A percentile compares a stretch with the other conserved stretches of the same genome.
Evolutionary conservation across 37 sponge, comb jelly and placozoan species (phyloP).

Genomic region (Eunapius fragilis): DNA sequence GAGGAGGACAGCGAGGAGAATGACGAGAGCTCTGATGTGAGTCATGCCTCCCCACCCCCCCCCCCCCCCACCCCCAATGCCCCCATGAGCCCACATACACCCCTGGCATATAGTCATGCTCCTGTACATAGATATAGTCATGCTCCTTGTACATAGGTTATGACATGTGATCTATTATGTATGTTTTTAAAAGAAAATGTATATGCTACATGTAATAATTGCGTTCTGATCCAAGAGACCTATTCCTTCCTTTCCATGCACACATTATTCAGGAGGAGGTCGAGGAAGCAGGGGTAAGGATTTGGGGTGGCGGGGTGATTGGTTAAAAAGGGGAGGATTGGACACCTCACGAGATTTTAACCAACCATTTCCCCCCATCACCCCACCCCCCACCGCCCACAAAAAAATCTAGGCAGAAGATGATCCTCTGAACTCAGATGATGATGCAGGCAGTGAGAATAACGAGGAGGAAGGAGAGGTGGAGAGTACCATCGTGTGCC

Average conservation of each 20-base stretch:
- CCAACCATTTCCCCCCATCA: too few relatives aligned
- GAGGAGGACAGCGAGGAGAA: slow-evolving; percentile 68
- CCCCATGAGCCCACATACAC: too few relatives aligned
- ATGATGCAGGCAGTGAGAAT: slow-evolving; percentile 73
- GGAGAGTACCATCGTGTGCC: slow-evolving; percentile 94
- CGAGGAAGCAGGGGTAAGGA: background rate
- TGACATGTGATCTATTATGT: too few relatives aligned
- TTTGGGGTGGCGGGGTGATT: background rate
- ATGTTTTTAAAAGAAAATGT: too few relatives aligned
- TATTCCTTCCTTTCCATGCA: background rate
- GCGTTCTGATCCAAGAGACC: background rate
- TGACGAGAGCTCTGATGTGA: slow-evolving; percentile 46
- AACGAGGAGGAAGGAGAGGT: slow-evolving; percentile 66
- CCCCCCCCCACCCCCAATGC: too few relatives aligned
- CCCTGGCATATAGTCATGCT: too few relatives aligned
- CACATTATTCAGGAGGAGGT: background rate
- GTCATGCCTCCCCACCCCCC: background rate
- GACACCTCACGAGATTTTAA: too few relatives aligned
- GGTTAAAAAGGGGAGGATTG: background rate
- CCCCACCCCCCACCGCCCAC: background rate
- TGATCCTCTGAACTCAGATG: slow-evolving; percentile 75
- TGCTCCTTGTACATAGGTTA: too few relatives aligned
- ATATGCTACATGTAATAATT: too few relatives aligned
- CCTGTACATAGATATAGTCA: too few relatives aligned
- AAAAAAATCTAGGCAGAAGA: slow-evolving; percentile 54